Percentiles rank a stretch among this genome's conserved stretches.
Evolutionary conservation across 2,797 vertebrate genomes (phyloP).

Genomic region (Ciconia nigra): DNA sequence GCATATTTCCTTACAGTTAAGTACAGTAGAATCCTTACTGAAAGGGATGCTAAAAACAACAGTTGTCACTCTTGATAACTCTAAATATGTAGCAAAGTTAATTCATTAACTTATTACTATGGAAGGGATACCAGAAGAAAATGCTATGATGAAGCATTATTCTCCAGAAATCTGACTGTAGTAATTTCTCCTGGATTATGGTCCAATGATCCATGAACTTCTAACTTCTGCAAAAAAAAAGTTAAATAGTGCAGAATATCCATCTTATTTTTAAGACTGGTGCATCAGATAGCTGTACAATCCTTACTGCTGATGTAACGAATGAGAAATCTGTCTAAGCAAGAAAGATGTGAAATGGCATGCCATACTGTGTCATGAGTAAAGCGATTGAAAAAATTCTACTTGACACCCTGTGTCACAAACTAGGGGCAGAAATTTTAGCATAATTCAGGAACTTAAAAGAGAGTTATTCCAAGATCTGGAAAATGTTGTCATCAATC

Average conservation of each 20-base stretch:
- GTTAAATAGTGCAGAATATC: neutral
- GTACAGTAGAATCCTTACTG: neutral
- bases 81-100: neutral
- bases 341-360: neutral
- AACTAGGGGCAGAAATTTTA: neutral
- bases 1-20: neutral
- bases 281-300: neutral
- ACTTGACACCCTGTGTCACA: neutral
- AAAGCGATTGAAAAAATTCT: neutral
- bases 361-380: neutral
- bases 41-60: neutral
- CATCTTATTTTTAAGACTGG: neutral
- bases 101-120: neutral
- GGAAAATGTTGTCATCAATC: neutral
- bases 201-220: neutral
- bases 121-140: neutral
- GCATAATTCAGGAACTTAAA: neutral
- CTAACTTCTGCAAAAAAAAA: neutral
- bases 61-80: neutral
- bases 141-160: neutral
- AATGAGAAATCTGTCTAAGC: neutral
- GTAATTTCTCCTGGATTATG: neutral
- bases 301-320: neutral
- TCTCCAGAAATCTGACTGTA: neutral
- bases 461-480: neutral